Evolutionary conservation across 92 coral and sea anemone genomes (phyloP), one percentile per base, ranked within the genome.

Genomic region (Paragorgia papillata): DNA sequence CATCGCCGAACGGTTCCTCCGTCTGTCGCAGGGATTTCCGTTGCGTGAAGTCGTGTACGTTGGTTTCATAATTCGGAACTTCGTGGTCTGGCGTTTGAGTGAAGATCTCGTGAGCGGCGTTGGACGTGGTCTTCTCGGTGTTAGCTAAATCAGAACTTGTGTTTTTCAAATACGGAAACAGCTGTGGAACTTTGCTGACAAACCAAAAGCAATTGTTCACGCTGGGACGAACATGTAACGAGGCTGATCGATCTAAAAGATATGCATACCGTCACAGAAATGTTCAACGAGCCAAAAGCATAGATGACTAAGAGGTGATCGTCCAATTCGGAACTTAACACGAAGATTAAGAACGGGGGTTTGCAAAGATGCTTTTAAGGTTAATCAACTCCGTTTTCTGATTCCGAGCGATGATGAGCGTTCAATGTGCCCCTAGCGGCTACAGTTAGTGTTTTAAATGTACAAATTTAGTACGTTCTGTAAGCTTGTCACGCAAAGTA

Each of bases 131-230:
- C n/a, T 46, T 2, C 53, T 2, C 53, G 2, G n/a, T 15, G 14
- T 46, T 46, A 2, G 53, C 15, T n/a, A n/a, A 46, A 46, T 46
- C 17, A 7, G 53, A 15, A 46, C n/a, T 15, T 2, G 53, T 15
- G 7, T 46, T 37, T 5, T 5, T n/a, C 43, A 5, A 4, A 4
- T 7, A 46, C 53, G 21, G 28, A 39, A 35, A 64, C 71, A 64
- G 71, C 71, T 64, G 71, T n/a, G 71, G 46, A 35, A 39, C 26
- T 64, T 64, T 33, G 71, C 71, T 64, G 71, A 64, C 71, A 64
- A 35, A 9, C 30, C 14, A 24, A 64, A 39, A 64, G 13, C 71
- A 64, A 64, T 64, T 64, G 51, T 39, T 64, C 71, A 64, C 46
- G 71, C 71, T 64, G 71, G 28, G 71, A 7, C 13, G 46, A 62